phyloP scores from a whole-genome alignment of 1,140 invertebrate species.

The Microplitis demolitor region DNA sequence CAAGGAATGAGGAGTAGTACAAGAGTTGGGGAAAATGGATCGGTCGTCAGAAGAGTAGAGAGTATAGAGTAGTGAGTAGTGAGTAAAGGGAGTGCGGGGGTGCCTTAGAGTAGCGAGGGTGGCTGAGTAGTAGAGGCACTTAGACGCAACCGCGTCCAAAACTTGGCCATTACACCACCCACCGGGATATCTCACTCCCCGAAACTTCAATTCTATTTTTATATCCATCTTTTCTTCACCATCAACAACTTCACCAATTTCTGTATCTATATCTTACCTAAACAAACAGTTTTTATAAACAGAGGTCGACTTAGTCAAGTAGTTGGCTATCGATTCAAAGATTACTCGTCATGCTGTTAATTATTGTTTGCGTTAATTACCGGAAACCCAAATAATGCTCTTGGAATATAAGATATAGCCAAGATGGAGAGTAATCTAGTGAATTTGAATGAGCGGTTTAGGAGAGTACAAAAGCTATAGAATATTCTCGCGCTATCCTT shows the following conservation, averaged over 20 bases:
- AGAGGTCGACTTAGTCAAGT: too few species aligned
- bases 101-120: constrained; percentile 32
- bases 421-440: constrained; percentile 7
- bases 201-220: constrained; percentile 36
- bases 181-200: constrained; percentile 45
- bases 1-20: neutral
- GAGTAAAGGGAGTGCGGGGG: constrained; percentile 13
- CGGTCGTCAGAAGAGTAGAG: constrained; percentile 31
- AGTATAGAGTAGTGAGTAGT: constrained; percentile 1
- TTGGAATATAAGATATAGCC: neutral
- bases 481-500: too few species aligned
- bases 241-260: too few species aligned
- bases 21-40: constrained; percentile 33
- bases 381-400: neutral
- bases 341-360: neutral
- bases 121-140: constrained; percentile 36
- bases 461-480: neutral
- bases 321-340: too few species aligned
- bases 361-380: constrained; percentile 16
- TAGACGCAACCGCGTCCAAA: constrained; percentile 50
- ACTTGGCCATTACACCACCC: constrained; percentile 54
- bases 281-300: too few species aligned
- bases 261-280: too few species aligned
- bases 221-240: constrained; percentile 18
- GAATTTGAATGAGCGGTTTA: constrained; percentile 4